Evolutionary conservation across 2,888 invertebrate genomes (phyloP).

Genomic region (Cancer borealis): DNA sequence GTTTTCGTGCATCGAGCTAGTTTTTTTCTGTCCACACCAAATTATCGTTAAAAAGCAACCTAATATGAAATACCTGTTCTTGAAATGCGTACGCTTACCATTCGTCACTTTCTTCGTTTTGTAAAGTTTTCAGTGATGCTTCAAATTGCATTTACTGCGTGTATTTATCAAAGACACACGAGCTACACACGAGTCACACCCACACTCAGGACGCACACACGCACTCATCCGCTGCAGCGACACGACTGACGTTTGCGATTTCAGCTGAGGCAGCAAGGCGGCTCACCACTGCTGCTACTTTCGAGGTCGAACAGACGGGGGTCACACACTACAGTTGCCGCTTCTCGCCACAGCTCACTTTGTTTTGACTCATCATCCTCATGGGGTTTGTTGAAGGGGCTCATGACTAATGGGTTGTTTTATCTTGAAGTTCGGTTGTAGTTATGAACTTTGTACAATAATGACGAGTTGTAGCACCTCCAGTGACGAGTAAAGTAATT

Average conservation of each 20-base stretch:
- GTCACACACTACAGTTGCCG: background rate
- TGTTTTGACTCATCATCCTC: background rate
- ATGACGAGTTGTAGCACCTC: background rate
- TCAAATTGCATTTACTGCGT: background rate
- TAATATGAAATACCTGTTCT: background rate
- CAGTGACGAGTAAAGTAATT: background rate
- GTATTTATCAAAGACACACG: background rate
- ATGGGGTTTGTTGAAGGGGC: no score
- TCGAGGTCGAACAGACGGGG: background rate
- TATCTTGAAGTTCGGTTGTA: no score
- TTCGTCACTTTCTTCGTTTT: background rate
- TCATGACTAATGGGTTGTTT: background rate
- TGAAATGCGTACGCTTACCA: background rate
- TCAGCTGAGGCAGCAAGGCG: background rate
- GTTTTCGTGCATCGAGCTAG: background rate
- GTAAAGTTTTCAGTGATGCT: background rate
- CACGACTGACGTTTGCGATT: conserved; percentile 34
- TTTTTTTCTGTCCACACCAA: background rate
- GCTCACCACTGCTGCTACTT: background rate
- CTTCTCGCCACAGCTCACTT: background rate
- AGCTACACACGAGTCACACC: background rate
- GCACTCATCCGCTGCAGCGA: background rate
- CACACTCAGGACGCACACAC: background rate
- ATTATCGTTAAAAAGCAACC: background rate
- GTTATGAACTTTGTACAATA: background rate